These are phyloP conservation scores for Eueides isabella DNA, from an alignment of 1,140 invertebrate species.

Conservation along the genomic window DNA sequence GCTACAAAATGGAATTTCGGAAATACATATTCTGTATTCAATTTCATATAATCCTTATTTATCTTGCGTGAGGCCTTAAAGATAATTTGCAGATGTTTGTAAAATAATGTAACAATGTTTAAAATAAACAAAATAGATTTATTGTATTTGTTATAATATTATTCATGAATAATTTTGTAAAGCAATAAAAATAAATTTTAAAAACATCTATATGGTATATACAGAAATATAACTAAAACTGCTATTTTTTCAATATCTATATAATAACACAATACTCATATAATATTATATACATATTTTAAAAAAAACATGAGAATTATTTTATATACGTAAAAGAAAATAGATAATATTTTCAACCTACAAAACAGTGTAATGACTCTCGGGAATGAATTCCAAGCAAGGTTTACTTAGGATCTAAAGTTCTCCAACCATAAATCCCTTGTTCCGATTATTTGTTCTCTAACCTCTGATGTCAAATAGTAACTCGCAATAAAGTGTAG, in stretches of 20 bases:
- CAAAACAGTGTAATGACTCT: constrained; percentile 24
- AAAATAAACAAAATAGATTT: too few species aligned
- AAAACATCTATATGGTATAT: too few species aligned
- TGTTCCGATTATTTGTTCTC: constrained; percentile 69
- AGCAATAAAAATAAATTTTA: too few species aligned
- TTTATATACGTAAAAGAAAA: neutral
- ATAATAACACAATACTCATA: too few species aligned
- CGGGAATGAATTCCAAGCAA: constrained; percentile 53
- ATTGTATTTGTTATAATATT: too few species aligned
- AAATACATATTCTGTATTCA: constrained; percentile 26
- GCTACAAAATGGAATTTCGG: constrained; percentile 30
- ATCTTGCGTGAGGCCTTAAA: neutral
- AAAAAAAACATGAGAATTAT: too few species aligned
- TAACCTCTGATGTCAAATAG: constrained; percentile 48
- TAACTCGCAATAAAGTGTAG: constrained; percentile 27
- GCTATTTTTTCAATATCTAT: too few species aligned
- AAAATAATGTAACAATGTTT: neutral
- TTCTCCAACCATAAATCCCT: constrained; percentile 66
- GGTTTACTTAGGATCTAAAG: constrained; percentile 72
- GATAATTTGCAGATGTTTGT: neutral
- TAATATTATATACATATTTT: neutral
- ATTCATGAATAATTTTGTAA: too few species aligned
- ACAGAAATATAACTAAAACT: too few species aligned
- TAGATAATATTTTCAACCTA: constrained; percentile 18
- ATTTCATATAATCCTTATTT: constrained; percentile 9